Conservation (phyloP, 2,797 vertebrate species). For the Anguilla marmorata region DNA sequence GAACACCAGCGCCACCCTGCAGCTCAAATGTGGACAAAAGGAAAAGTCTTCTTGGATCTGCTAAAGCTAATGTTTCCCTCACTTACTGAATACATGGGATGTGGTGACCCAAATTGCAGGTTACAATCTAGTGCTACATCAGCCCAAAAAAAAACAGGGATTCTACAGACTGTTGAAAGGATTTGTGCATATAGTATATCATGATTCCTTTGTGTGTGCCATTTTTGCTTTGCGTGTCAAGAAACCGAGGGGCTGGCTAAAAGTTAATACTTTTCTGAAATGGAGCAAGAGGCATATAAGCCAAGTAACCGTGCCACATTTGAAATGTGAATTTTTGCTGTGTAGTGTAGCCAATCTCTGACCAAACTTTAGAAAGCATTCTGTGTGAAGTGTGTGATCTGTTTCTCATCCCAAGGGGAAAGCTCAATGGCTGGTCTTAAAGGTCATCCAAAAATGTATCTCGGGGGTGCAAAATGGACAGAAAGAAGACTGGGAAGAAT, state of each 20-base stretch:
- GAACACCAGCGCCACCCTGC: neutral
- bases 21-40: neutral
- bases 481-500: neutral
- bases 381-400: slow-evolving; percentile 17
- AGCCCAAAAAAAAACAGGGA: neutral
- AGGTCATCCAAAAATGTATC: slow-evolving; percentile 10
- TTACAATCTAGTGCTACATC: neutral
- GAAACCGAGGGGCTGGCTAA: neutral
- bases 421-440: slow-evolving; percentile 24
- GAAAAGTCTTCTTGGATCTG: neutral
- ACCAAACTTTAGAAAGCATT: slow-evolving; percentile 24
- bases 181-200: neutral
- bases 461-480: neutral
- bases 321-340: slow-evolving; percentile 1
- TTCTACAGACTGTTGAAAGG: neutral
- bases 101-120: neutral
- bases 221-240: slow-evolving; percentile 20
- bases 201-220: neutral
- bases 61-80: neutral
- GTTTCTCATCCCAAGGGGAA: slow-evolving; percentile 2
- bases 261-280: neutral
- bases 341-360: slow-evolving; percentile 12
- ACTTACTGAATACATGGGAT: neutral
- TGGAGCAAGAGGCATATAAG: neutral
- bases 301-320: neutral